A percentile compares a stretch with the other conserved stretches of the same genome.
These are phyloP conservation scores for Pseudoips prasinana DNA, from an alignment of 2,888 invertebrate genomes.

Conservation along the genomic window DNA sequence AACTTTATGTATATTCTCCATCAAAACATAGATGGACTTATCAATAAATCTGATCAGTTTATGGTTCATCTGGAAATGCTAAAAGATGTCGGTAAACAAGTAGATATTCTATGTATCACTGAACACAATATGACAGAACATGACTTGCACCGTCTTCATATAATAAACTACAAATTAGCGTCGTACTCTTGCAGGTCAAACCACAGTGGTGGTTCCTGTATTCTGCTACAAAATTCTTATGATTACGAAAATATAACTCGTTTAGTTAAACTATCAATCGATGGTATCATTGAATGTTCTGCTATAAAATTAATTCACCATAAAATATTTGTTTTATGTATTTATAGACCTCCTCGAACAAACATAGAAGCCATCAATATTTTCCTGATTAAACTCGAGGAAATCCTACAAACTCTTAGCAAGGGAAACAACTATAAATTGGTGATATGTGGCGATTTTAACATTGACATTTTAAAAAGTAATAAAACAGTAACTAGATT, in stretches of 20 bases:
- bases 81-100: not conserved
- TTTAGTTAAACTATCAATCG: no score
- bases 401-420: no score
- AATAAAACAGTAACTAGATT: no score
- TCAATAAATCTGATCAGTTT: slow-evolving; percentile 3
- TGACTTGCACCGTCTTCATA: slow-evolving; percentile 1
- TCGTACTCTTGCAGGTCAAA: not conserved
- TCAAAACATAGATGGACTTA: slow-evolving; percentile 6
- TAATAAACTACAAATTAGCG: slow-evolving; percentile 2
- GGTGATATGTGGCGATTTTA: no score
- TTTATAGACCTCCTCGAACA: no score
- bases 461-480: no score
- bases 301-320: not conserved
- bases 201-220: not conserved
- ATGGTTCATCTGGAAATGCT: not conserved
- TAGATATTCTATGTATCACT: slow-evolving; percentile 5
- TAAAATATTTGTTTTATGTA: no score
- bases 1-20: slow-evolving; percentile 2
- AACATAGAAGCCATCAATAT: no score
- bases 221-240: not conserved
- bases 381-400: no score
- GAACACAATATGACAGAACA: slow-evolving; percentile 6
- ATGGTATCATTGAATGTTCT: not conserved
- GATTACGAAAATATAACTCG: not conserved
- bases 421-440: no score